Base-by-base conservation (phyloP, 2,888 invertebrate genomes). In the Auanema sp. region DNA sequence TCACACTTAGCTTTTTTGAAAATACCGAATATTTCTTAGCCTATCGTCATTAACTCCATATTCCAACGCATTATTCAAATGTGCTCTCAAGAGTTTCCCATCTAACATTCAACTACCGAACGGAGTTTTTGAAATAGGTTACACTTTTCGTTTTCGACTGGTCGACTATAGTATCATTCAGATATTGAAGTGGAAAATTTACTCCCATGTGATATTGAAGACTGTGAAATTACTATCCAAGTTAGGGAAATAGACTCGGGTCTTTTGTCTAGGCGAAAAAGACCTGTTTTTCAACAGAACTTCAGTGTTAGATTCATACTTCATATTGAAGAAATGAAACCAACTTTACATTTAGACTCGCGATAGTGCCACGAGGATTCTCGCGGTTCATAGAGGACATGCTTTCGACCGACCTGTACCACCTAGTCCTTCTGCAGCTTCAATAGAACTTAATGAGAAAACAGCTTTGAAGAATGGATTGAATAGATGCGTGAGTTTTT, bases 201-300 rank as follows among this genome's bases (percentile, higher is more conserved):
- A 12, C 42, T 60, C 41, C 43, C 42, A 4, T n/a, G 16, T 5
- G 47, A 16, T 18, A 21, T 47, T 5, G 16, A 16, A 16, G 21
- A 47, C 47, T 47, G 47, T 10, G 16, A 21, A 10, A 21, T 47
- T 16, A 10, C 11, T 6, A 12, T 52, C n/a, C 21, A 16, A 41
- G 10, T 63, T 11, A 51, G 58, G 12, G 58, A 23, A 1, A 43
- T 63, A 12, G 63, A 63, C 40, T 50, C 58, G 21, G 52, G 42
- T 12, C n/a, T 58, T 12, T 21, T 58, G 43, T 49, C 53, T 18
- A 42, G 53, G 14, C 43, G 16, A 3, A 23, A 51, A 16, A 41
- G 52, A 1, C 63, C 63, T 0, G 51, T 44, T 21, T 63, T 58
- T 21, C 52, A 58, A 24, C 6, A 53, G 23, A 18, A 33, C 40